phyloP scores from a whole-genome alignment of 2,113 vertebrate species.

The Struthidea cinerea region DNA sequence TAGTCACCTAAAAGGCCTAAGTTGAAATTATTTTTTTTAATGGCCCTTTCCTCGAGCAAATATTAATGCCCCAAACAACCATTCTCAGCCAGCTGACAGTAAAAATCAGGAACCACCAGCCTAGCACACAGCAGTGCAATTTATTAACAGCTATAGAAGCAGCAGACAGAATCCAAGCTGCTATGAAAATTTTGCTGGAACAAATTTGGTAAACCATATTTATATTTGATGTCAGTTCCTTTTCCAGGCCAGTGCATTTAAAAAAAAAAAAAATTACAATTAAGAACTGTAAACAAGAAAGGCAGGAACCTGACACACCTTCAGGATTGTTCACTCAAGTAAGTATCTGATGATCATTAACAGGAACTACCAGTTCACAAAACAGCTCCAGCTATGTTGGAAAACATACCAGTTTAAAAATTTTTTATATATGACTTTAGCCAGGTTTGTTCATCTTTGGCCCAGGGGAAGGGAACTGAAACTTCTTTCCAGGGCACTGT shows the following conservation, averaged over 20 bases:
- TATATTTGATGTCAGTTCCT: background rate
- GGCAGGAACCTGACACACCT: background rate
- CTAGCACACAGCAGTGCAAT: background rate
- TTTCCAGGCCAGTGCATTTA: background rate
- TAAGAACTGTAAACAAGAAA: background rate
- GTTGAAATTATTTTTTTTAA: background rate
- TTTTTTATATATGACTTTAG: too few species aligned
- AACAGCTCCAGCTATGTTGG: background rate
- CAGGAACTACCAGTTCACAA: background rate
- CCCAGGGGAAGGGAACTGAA: too few species aligned
- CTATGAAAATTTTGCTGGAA: background rate
- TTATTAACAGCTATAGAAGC: background rate
- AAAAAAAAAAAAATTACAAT: background rate
- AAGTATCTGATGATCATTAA: background rate
- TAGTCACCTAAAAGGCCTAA: background rate
- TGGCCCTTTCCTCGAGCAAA: background rate
- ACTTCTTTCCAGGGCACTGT: too few species aligned
- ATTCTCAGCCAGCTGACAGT: background rate
- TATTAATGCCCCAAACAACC: background rate
- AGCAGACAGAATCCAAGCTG: background rate
- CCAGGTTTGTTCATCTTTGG: too few species aligned
- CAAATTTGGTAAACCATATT: background rate
- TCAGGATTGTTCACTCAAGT: background rate
- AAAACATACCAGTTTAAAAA: too few species aligned
- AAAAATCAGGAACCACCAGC: background rate